Evolutionary conservation across 2,113 vertebrate genomes (phyloP).

Genomic region (Laticauda colubrina): DNA sequence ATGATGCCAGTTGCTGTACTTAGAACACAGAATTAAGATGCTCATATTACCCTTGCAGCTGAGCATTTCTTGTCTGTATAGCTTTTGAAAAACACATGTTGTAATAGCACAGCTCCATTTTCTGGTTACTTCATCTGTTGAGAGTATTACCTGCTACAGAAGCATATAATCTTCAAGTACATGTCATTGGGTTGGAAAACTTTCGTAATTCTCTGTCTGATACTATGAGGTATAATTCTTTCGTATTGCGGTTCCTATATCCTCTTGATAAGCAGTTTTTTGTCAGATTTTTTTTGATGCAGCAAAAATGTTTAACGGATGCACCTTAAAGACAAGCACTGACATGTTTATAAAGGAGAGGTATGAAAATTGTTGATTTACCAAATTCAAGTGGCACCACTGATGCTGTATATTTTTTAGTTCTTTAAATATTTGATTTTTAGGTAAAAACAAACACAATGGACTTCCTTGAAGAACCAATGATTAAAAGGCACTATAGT

Average conservation of each 20-base stretch:
- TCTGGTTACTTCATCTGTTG: background rate
- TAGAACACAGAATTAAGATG: background rate
- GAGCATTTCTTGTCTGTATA: slow-evolving; percentile 33
- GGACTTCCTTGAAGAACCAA: background rate
- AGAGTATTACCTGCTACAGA: background rate
- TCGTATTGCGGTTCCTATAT: background rate
- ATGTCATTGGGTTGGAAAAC: background rate
- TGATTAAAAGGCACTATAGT: background rate
- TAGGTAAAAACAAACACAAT: background rate
- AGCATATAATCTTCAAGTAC: background rate
- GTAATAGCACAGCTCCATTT: slow-evolving; percentile 13
- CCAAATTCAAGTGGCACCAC: background rate
- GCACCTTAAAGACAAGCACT: slow-evolving; percentile 19
- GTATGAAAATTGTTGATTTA: slow-evolving; percentile 5
- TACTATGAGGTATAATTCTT: background rate
- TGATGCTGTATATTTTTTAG: background rate
- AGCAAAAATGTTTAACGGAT: slow-evolving; percentile 28
- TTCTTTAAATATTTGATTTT: background rate
- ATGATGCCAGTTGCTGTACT: background rate
- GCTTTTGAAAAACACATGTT: slow-evolving; percentile 30
- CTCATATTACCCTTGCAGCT: background rate
- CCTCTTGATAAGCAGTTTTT: slow-evolving; percentile 28
- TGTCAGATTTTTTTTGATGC: background rate
- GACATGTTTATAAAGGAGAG: background rate
- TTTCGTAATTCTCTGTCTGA: background rate